phyloP scores from a whole-genome alignment of 2,797 vertebrate genomes.

The Anguilla megastoma region DNA sequence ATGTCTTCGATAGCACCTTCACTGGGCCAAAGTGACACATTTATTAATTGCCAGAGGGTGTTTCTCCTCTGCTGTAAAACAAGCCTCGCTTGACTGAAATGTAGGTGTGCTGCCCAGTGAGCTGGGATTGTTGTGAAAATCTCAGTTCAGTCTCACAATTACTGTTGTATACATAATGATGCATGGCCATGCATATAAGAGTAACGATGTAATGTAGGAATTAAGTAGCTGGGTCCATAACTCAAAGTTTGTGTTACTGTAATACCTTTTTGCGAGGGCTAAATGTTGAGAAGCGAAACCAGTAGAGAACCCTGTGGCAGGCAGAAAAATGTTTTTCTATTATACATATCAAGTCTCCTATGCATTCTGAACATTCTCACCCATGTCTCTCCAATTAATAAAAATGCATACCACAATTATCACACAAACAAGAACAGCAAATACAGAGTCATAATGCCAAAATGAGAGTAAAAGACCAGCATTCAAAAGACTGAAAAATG shows the following conservation, averaged over 20 bases:
- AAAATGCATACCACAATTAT: neutral
- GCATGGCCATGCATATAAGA: neutral
- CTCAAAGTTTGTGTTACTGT: neutral
- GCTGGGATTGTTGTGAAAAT: neutral
- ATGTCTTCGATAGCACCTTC: conserved; percentile 18
- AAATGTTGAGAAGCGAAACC: neutral
- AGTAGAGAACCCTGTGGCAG: neutral
- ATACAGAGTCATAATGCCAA: no score
- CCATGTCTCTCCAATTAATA: neutral
- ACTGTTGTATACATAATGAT: neutral
- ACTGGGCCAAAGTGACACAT: conserved; percentile 19
- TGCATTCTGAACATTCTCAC: neutral
- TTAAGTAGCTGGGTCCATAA: neutral
- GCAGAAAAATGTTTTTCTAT: neutral
- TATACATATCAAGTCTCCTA: no score
- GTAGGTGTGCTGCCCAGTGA: neutral
- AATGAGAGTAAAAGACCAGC: no score
- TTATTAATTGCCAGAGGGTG: conserved; percentile 21
- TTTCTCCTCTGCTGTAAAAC: neutral
- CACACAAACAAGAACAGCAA: neutral
- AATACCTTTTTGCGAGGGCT: neutral
- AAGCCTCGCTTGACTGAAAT: neutral
- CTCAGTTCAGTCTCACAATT: neutral
- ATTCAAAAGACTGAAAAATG: neutral
- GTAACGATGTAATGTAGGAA: neutral